A percentile compares a stretch with the other conserved stretches of the same genome.
Conservation (phyloP, 1,140 invertebrate species). For the Drosophila santomea region DNA sequence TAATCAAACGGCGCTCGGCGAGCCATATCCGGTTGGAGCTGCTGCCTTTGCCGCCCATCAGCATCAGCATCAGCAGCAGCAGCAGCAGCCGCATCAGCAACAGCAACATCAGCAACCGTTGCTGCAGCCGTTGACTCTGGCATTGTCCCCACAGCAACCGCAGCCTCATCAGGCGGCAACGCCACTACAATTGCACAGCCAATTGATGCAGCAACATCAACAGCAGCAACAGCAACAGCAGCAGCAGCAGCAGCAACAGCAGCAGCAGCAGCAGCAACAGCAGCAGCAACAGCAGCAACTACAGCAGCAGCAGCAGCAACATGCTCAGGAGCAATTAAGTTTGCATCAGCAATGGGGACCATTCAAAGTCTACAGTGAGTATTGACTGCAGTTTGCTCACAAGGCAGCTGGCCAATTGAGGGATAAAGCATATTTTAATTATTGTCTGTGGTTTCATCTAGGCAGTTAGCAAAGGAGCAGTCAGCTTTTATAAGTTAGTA, state of each 20-base stretch:
- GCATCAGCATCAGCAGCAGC: slow-evolving; percentile 53
- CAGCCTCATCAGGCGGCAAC: slow-evolving; percentile 62
- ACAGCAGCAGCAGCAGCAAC: slow-evolving; percentile 19
- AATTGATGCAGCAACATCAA: slow-evolving; percentile 79
- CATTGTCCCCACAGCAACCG: slow-evolving; percentile 77
- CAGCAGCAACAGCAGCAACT: slow-evolving; percentile 52
- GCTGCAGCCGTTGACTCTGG: slow-evolving; percentile 74
- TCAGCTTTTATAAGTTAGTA: not conserved
- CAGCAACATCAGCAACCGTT: slow-evolving; percentile 66
- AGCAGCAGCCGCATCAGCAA: slow-evolving; percentile 84
- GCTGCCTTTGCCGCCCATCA: slow-evolving; percentile 47
- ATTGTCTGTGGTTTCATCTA: not conserved
- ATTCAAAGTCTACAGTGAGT: slow-evolving; percentile 89
- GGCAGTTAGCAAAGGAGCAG: not conserved
- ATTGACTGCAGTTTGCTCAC: slow-evolving; percentile 44
- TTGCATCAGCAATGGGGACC: slow-evolving; percentile 83
- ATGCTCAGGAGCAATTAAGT: slow-evolving; percentile 75
- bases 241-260: slow-evolving; percentile 24
- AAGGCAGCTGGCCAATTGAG: not conserved
- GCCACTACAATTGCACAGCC: slow-evolving; percentile 71
- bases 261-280: slow-evolving; percentile 41
- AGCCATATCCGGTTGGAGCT: slow-evolving; percentile 49
- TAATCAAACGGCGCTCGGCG: slow-evolving; percentile 79
- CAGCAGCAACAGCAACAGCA: slow-evolving; percentile 70
- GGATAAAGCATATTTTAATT: slow-evolving; percentile 11